A percentile compares a stretch with the other conserved stretches of the same genome.
These are phyloP conservation scores for Chiloscyllium plagiosum DNA, from an alignment of 2,113 vertebrate species.

Conservation along the genomic window DNA sequence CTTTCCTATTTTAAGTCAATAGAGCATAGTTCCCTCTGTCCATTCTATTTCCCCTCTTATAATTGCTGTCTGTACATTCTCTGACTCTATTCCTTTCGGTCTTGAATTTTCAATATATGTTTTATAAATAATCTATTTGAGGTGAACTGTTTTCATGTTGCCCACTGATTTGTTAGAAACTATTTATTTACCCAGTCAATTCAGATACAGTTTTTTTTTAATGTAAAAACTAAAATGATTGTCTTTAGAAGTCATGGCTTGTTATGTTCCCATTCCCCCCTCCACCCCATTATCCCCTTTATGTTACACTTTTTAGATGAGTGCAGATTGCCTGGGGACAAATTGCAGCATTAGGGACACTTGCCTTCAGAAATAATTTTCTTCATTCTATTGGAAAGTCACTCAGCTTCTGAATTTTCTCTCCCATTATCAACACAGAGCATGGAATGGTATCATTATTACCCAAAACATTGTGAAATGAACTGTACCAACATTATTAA, in stretches of 20 bases:
- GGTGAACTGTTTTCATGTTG: background rate
- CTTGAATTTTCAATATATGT: background rate
- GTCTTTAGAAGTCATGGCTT: background rate
- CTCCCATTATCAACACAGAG: background rate
- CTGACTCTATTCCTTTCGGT: background rate
- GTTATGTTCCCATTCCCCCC: background rate
- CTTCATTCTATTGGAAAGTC: background rate
- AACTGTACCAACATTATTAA: background rate
- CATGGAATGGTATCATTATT: background rate
- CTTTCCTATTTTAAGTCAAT: background rate
- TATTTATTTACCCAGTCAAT: background rate
- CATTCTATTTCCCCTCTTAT: background rate
- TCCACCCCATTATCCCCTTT: background rate
- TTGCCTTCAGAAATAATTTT: background rate
- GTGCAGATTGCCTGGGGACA: background rate
- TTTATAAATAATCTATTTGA: background rate
- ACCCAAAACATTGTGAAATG: background rate
- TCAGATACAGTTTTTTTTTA: conserved; percentile 8
- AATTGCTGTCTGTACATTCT: background rate
- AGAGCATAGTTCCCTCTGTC: background rate
- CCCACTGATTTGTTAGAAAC: background rate
- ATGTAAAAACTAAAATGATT: background rate
- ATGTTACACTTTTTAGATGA: background rate
- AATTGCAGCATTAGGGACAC: background rate
- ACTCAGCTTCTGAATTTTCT: background rate